Base-by-base conservation (phyloP, 2,797 vertebrate species). In the Huso huso region DNA sequence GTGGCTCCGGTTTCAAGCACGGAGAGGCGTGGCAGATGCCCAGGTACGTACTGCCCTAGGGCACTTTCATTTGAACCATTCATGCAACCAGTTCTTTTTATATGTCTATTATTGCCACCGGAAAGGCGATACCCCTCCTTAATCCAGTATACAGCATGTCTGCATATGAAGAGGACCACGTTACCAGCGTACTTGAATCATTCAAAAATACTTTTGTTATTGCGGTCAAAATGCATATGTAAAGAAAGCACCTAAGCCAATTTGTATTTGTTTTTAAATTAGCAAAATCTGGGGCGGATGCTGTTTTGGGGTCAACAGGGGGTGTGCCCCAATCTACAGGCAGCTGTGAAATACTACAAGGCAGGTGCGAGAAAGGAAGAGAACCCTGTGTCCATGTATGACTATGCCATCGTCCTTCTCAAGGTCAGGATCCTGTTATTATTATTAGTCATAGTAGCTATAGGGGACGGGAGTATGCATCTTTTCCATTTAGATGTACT, bases 241-340 rank as follows among this genome's bases (percentile, higher is more conserved):
- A 37, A 37, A 37, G 23, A 37, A 37, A 37, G 15, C 15, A 18
- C 15, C 15, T 18, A 18, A 53, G 8, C 52, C 12, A 8, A 15
- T 48, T 15, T 37, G 9, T 64, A 48, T 65, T 53, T 65, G 50
- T 11, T 70, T 11, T 76, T 23, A 72, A 52, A 81, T 69, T 71
- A 93, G 91, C 86, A 88, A 81, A 48, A 82, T 0, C 61, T 92
- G 57, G 86, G 76, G 10, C 85, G 87, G 62, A 91, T 92, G 90
- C 81, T 93, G 65, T 93, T 88, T 77, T 93, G 91, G 91, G 91
- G 91, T 71, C 89, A 92, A 82, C 89, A 88, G 73, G 91, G 91
- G 5, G 81, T 93, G 13, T 73, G 85, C 69, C 75, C 85, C 52
- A 77, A 92, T 72, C 80, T 88, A 50, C 74, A 77, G 68, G 79